phyloP scores from a whole-genome alignment of 2,888 invertebrate species.

The Caenorhabditis panamensis region DNA sequence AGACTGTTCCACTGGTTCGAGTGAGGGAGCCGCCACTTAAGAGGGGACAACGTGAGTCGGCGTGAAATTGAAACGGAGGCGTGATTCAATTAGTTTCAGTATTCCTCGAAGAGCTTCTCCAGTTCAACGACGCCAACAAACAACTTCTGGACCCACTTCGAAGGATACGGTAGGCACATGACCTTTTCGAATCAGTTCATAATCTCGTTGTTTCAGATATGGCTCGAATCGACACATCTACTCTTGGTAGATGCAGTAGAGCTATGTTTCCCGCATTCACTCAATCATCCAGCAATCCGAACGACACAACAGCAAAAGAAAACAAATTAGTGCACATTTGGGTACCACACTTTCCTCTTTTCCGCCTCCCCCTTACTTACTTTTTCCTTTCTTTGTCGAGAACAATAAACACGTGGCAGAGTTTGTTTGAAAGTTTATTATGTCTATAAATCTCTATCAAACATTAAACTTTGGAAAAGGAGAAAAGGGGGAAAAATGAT shows the following conservation, averaged over 20 bases:
- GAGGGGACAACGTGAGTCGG: conserved; percentile 46
- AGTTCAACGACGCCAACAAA: conserved; percentile 39
- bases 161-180: conserved; percentile 54
- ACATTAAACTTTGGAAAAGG: neutral
- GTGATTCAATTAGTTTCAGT: conserved; percentile 18
- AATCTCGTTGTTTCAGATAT: conserved; percentile 20
- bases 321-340: conserved; percentile 47
- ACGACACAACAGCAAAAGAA: conserved; percentile 8
- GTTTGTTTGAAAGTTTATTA: conserved; percentile 38
- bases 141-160: conserved; percentile 36
- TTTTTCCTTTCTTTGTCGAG: conserved; percentile 41
- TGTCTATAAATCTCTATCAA: conserved; percentile 14
- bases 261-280: too few relatives aligned
- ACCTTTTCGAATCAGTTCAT: neutral
- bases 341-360: conserved; percentile 45
- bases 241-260: conserved; percentile 32
- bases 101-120: conserved; percentile 50
- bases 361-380: neutral
- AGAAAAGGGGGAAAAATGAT: neutral
- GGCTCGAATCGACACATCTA: conserved; percentile 47
- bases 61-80: neutral
- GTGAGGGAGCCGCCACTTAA: conserved; percentile 60
- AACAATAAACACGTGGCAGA: conserved; percentile 61
- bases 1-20: conserved; percentile 57
- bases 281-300: neutral